These are phyloP conservation scores for Bursaphelenchus okinawaensis DNA, from an alignment of 2,888 invertebrate genomes.

Conservation along the genomic window DNA sequence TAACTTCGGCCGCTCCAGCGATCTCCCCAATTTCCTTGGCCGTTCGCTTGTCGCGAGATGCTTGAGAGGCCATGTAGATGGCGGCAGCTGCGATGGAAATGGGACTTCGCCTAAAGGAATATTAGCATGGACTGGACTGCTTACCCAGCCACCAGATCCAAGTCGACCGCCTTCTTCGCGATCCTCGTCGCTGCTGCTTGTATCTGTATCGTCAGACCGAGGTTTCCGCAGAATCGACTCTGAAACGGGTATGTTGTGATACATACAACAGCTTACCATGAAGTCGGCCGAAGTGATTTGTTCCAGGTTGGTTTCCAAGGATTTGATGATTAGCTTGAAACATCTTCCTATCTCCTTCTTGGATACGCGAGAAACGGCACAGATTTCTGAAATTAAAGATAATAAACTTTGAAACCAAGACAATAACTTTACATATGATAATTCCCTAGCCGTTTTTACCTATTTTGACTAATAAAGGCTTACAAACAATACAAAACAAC, in stretches of 20 bases:
- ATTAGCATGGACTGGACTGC: neutral
- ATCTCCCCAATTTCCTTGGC: constrained; percentile 97
- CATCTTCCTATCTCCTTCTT: constrained; percentile 98
- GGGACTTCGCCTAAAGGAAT: constrained; percentile 71
- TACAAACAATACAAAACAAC: neutral
- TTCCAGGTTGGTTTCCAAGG: constrained; percentile 90
- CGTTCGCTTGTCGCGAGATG: constrained; percentile 83
- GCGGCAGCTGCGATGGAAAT: constrained; percentile 98
- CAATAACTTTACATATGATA: neutral
- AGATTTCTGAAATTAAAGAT: constrained; percentile 72
- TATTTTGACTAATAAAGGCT: neutral
- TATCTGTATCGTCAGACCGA: constrained; percentile 66
- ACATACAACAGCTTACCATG: constrained; percentile 69
- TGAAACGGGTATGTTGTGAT: constrained; percentile 45
- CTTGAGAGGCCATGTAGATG: constrained; percentile 96
- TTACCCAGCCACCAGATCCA: constrained; percentile 88
- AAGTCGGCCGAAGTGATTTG: constrained; percentile 97
- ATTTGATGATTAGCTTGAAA: constrained; percentile 91
- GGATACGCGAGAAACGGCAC: constrained; percentile 88
- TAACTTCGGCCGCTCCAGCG: constrained; percentile 95
- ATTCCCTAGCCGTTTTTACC: neutral
- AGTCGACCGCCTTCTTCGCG: constrained; percentile 87
- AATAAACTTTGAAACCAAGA: neutral
- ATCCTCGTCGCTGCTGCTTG: constrained; percentile 82
- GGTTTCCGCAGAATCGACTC: constrained; percentile 82